phyloP scores from a whole-genome alignment of 2,888 invertebrate species.

The Seira ritae region DNA sequence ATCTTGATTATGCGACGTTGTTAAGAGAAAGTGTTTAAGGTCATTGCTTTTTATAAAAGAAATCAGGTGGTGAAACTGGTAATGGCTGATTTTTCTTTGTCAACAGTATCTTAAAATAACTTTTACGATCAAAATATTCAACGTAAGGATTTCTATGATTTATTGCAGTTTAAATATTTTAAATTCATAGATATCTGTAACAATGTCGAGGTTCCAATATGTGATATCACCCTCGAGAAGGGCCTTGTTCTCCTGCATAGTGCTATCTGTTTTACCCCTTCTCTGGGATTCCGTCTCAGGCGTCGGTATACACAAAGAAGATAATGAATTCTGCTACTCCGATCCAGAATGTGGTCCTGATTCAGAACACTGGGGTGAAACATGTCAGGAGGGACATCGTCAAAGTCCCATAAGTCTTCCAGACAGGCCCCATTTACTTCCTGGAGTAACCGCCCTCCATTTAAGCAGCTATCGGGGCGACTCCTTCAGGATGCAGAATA shows the following conservation, averaged over 20 bases:
- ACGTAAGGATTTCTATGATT: too few species aligned
- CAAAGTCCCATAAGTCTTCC: conserved; percentile 49
- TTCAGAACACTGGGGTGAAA: conserved; percentile 31
- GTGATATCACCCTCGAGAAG: background rate
- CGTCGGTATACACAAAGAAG: conserved; percentile 44
- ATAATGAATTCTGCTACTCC: conserved; percentile 38
- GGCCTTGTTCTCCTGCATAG: background rate
- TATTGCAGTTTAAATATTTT: too few species aligned
- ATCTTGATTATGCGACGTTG: too few species aligned
- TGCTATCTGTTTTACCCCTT: background rate
- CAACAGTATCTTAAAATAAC: too few species aligned
- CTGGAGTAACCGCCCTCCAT: conserved; percentile 23
- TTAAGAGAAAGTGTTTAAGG: too few species aligned
- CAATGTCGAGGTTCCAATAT: too few species aligned
- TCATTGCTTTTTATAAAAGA: too few species aligned
- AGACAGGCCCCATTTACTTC: background rate
- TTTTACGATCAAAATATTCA: too few species aligned
- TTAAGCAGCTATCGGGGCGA: conserved; percentile 31
- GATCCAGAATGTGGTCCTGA: conserved; percentile 51
- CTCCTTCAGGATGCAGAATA: conserved; percentile 48
- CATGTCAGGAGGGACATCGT: conserved; percentile 33
- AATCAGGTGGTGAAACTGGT: too few species aligned
- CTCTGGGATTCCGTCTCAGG: conserved; percentile 22
- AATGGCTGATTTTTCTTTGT: too few species aligned
- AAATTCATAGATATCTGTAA: too few species aligned